Conservation (phyloP, 2,113 vertebrate species). For the Melospiza melodia region DNA sequence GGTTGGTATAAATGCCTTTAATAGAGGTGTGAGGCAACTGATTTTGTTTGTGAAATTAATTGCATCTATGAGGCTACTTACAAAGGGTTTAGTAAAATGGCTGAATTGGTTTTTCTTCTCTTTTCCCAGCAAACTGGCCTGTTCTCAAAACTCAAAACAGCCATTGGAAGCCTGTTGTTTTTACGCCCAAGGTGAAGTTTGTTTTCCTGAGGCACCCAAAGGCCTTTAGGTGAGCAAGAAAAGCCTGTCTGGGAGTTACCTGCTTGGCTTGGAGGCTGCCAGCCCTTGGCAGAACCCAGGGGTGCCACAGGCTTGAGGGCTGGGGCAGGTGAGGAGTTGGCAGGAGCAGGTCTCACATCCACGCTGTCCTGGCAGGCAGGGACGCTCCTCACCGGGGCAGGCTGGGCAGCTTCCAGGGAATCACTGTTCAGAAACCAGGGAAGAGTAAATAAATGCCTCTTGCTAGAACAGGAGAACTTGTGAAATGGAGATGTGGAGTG, state of each 20-base stretch:
- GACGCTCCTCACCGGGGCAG: constrained; percentile 65
- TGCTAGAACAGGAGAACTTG: not conserved
- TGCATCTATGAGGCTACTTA: not conserved
- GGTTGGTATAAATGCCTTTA: not conserved
- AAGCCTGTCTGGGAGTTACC: constrained; percentile 53
- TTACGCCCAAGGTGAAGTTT: not conserved
- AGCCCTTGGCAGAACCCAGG: constrained; percentile 65
- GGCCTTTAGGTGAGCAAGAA: not conserved
- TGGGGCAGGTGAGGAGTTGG: not conserved
- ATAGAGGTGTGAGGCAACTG: not conserved
- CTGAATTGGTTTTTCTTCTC: not conserved
- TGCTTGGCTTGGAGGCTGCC: constrained; percentile 73
- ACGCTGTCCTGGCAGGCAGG: constrained; percentile 60
- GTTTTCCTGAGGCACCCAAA: not conserved
- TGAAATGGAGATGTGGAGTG: not conserved
- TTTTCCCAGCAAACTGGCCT: not conserved
- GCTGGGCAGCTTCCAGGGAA: constrained; percentile 67
- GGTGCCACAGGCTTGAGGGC: constrained; percentile 50
- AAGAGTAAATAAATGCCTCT: not conserved
- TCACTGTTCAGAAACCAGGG: constrained; percentile 68
- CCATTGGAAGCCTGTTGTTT: not conserved
- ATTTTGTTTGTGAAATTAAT: not conserved
- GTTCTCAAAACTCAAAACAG: not conserved
- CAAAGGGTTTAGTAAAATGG: not conserved
- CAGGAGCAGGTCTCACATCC: constrained; percentile 22